Percentiles rank a stretch among this genome's conserved stretches.
phyloP scores from a whole-genome alignment of 2,888 invertebrate species.

The Tipula lateralis region DNA sequence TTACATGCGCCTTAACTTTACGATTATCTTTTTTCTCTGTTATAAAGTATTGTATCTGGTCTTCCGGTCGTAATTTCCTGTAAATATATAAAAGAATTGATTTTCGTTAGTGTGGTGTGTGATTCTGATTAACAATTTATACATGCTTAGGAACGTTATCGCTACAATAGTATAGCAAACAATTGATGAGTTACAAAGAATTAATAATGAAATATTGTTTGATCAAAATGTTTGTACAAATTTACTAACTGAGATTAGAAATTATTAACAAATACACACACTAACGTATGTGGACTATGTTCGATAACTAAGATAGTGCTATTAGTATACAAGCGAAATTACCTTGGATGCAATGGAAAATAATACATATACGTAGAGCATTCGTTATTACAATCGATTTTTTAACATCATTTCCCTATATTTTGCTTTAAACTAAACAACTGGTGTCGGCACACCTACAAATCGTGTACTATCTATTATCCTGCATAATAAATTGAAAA shows the following conservation, averaged over 20 bases:
- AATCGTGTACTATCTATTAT: neutral
- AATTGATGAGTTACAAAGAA: neutral
- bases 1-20: conserved; percentile 67
- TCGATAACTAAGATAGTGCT: neutral
- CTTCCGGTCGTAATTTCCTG: conserved; percentile 57
- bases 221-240: neutral
- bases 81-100: conserved; percentile 35
- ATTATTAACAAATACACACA: neutral
- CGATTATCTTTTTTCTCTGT: conserved; percentile 60
- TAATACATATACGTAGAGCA: neutral
- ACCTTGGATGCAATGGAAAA: neutral
- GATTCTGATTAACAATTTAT: neutral
- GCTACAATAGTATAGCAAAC: neutral
- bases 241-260: neutral
- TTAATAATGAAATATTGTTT: neutral
- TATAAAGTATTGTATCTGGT: conserved; percentile 75
- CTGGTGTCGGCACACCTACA: neutral
- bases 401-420: neutral
- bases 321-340: neutral
- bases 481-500: neutral
- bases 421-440: neutral
- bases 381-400: neutral
- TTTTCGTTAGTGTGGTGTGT: neutral
- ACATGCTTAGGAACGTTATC: neutral
- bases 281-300: neutral